Evolutionary conservation across 2,888 invertebrate genomes (phyloP).

Genomic region (Rotaria magnacalcarata): DNA sequence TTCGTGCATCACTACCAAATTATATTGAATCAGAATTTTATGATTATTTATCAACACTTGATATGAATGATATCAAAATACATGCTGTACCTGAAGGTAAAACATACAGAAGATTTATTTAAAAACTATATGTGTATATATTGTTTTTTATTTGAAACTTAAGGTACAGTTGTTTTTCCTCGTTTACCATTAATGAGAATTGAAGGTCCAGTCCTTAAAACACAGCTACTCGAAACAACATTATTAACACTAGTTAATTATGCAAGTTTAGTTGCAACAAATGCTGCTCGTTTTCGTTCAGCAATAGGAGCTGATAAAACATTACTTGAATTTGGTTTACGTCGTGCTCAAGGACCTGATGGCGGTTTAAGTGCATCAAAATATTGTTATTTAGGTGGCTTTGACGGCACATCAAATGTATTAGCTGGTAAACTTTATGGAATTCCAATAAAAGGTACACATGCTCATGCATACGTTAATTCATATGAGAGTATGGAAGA

Average conservation of each 20-base stretch:
- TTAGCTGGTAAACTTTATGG: constrained; percentile 91
- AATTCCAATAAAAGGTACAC: constrained; percentile 85
- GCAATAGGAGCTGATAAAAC: constrained; percentile 83
- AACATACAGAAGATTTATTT: constrained; percentile 41
- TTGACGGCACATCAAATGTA: constrained; percentile 96
- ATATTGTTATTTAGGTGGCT: constrained; percentile 93
- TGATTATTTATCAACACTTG: constrained; percentile 74
- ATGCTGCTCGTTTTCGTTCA: constrained; percentile 90
- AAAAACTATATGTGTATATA: too few species aligned
- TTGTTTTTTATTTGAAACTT: too few species aligned
- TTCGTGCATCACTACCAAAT: constrained; percentile 75
- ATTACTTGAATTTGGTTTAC: constrained; percentile 85
- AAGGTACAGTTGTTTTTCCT: constrained; percentile 87
- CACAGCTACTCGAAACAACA: constrained; percentile 91
- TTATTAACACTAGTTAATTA: constrained; percentile 90
- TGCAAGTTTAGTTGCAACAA: constrained; percentile 94
- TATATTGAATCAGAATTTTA: constrained; percentile 84
- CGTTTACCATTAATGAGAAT: constrained; percentile 86
- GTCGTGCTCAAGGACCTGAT: constrained; percentile 95
- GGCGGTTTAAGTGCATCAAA: constrained; percentile 94
- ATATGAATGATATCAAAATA: constrained; percentile 75
- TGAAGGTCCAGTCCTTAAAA: constrained; percentile 89
- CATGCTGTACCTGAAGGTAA: constrained; percentile 77
- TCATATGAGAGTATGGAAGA: constrained; percentile 66
- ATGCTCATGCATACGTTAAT: constrained; percentile 94